Base-by-base conservation (phyloP, 2,888 invertebrate species). In the Agapostemon virescens region DNA sequence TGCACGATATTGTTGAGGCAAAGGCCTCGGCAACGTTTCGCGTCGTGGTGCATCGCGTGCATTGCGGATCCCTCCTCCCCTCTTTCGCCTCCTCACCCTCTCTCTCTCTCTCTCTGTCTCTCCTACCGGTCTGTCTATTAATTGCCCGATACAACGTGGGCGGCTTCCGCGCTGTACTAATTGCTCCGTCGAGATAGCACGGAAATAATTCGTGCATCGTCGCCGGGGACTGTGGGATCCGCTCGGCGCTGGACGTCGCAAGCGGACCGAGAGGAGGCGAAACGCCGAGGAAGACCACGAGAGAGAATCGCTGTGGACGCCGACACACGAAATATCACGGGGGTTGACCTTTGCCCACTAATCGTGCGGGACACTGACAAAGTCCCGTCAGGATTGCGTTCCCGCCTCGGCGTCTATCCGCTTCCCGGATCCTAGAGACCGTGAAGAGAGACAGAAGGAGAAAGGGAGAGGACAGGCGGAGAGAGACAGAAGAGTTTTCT, bases 111-210 rank as follows among this genome's bases (percentile, higher is more conserved):
- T n/a, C 30, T 15, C 70, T 15, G 45, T 58, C 66, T 58, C 73
- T 38, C 64, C 52, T 42, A 76, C 67, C 77, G 73, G 71, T 81
- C 85, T 88, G 87, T 90, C 90, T 90, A 91, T 91, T 91, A 91
- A 91, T 91, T 91, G 91, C 89, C 86, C 88, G 88, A 89, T 89
- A 85, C 89, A 86, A 90, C 91, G 90, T 91, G 91, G 91, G 91
- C 89, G 91, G 90, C 88, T 90, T 87, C 89, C 88, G 88, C 87
- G 84, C 86, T 84, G 89, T 88, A 90, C 91, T 91, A 91, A 91
- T 91, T 91, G 90, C 89, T 87, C 87, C 87, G 85, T 78, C 84
- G 86, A 89, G 89, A 88, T 33, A 89, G 87, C 82, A 79, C 82
- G 84, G 84, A 82, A 86, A 89, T 89, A 89, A 89, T 90, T 88